Base-by-base conservation (phyloP, 2,797 vertebrate genomes). In the Sparidentex hasta region DNA sequence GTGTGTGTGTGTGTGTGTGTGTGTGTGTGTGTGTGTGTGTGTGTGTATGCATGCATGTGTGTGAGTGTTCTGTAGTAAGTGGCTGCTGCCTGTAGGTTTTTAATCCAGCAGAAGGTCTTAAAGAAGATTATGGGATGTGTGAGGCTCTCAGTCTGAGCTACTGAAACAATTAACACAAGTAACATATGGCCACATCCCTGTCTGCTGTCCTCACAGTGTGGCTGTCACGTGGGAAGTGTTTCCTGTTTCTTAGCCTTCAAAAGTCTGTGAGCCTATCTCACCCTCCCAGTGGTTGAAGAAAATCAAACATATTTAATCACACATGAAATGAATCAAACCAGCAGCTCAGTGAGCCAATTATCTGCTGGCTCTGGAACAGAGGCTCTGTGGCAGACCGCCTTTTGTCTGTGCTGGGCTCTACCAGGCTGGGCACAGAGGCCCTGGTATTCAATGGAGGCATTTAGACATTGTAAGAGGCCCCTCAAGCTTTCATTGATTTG, bases 61-160 rank as follows among this genome's bases (percentile, higher is more conserved):
- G 61, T 55, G 55, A 65, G 17, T 58, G 44, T 78, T 51, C 8
- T 29, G 52, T 61, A 13, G 18, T 54, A 61, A 75, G 41, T 54
- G 63, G 13, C 47, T 38, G 38, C 23, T 58, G 33, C 23, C 33
- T 51, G 44, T 56, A 69, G 54, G 27, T 73, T 79, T 78, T 77
- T 86, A 78, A 78, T 72, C 69, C 48, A 74, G 73, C 80, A 50
- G 62, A 74, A 59, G 81, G 71, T 73, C 70, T 81, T 65, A 84
- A 82, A 84, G 83, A 80, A 78, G 90, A 87, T 90, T 87, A 88
- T 71, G 62, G 83, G 80, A 81, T 74, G 74, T 80, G 50, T 13
- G 7, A 72, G 70, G 70, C 81, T 84, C 27, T 38, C 17, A 52
- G 68, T 76, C 76, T 80, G 59, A 76, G 61, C 72, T 64, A 77